Base-by-base conservation (phyloP, 2,797 vertebrate species). In the Fistularia commersonii region DNA sequence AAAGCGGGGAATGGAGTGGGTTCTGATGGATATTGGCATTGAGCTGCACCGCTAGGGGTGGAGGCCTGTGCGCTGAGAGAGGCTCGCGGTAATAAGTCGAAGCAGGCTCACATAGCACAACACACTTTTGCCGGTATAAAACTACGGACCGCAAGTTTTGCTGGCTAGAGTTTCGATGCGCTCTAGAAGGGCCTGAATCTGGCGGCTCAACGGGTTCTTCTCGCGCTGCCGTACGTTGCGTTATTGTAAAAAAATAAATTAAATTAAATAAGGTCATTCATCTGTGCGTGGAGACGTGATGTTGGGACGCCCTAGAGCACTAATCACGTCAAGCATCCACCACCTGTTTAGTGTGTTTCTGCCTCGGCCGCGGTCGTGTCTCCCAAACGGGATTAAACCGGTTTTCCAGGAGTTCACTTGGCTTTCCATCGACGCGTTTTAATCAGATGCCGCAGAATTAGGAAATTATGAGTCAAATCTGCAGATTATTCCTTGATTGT, bases 21-120 rank as follows among this genome's bases (percentile, higher is more conserved):
- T 71, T 69, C 81, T 87, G 87, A 88, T 83, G 87, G 80, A 86
- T 89, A 88, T 85, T 89, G 84, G 81, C 81, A 48, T 70, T 79
- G 88, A 88, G 83, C 74, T 71, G 61, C 70, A 55, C 69, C 77
- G 84, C 82, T 79, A 85, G 83, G 70, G 80, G 76, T 69, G 71
- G 69, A 79, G 74, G 80, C 76, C 78, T 80, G 83, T 76, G 79
- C 80, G 80, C 76, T 76, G 74, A 87, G 81, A 86, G 69, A 69
- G 69, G 51, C 54, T 54, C 11, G 43, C 66, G 56, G 64, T 53
- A 50, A 45, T 57, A 69, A 59, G 62, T 37, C 48, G 58, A 54
- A 62, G 51, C 41, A 55, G 60, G 55, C 51, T 45, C 58, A 54
- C 43, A 42, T 45, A 52, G 54, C 54, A 55, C 12, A 34, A 43